Conservation (phyloP, 2,888 invertebrate genomes). For the Netelia virgata region DNA sequence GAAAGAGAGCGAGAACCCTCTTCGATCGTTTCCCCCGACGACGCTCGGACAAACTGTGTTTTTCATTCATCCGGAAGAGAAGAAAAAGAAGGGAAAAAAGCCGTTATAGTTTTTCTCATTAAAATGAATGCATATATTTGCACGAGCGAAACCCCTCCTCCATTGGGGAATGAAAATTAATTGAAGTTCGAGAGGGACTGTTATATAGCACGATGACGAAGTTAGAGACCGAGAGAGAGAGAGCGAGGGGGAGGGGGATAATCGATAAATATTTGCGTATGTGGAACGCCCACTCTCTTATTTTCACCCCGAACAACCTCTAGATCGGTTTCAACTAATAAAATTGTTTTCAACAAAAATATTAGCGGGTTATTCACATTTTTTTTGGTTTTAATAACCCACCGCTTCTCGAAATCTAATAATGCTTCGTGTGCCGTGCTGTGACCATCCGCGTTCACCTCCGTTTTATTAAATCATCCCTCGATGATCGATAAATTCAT, state of each 20-base stretch:
- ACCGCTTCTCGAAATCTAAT: conserved; percentile 49
- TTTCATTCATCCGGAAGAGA: conserved; percentile 21
- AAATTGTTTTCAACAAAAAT: conserved; percentile 42
- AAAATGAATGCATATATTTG: conserved; percentile 40
- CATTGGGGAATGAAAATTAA: conserved; percentile 41
- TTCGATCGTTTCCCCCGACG: conserved; percentile 10
- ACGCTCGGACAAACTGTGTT: not conserved
- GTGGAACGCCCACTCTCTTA: not conserved
- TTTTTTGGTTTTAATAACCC: conserved; percentile 51
- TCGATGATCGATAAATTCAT: conserved; percentile 46
- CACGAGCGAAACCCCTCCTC: not conserved
- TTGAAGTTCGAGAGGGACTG: conserved; percentile 1
- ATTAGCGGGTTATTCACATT: conserved; percentile 25
- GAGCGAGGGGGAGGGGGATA: not conserved
- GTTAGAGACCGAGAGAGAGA: not conserved
- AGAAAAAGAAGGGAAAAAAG: conserved; percentile 7
- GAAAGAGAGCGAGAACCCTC: not conserved
- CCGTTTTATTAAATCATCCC: conserved; percentile 46
- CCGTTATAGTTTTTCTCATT: conserved; percentile 7
- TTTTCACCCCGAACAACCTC: not conserved
- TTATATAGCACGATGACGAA: not conserved
- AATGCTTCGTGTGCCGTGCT: conserved; percentile 30
- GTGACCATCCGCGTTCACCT: not conserved
- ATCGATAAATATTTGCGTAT: conserved; percentile 58
- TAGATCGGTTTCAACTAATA: conserved; percentile 9